A percentile compares a stretch with the other conserved stretches of the same genome.
These are phyloP conservation scores for Hypercompe scribonia DNA, from an alignment of 2,888 invertebrate genomes.

Conservation along the genomic window DNA sequence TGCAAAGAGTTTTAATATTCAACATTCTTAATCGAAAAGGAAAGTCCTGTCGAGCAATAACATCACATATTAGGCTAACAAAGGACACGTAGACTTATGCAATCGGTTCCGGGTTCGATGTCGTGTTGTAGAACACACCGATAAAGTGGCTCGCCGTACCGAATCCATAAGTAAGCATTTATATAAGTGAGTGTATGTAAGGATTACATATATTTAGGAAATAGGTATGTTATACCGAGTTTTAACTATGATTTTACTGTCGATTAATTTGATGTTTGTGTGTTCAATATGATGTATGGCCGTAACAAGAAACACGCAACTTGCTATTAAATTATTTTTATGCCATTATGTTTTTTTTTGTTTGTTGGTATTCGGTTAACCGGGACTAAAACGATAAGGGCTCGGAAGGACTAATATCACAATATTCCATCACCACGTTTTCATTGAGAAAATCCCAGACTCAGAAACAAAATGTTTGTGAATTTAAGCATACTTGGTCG, in stretches of 20 bases:
- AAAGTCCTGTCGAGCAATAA: slow-evolving; percentile 3
- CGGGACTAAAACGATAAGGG: no score
- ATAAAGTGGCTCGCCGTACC: slow-evolving; percentile 9
- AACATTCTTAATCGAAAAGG: not conserved
- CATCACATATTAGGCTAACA: slow-evolving; percentile 14
- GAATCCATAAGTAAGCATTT: slow-evolving; percentile 21
- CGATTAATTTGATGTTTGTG: not conserved
- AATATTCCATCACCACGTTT: no score
- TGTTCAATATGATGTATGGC: not conserved
- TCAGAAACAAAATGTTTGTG: no score
- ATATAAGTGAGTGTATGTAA: slow-evolving; percentile 20
- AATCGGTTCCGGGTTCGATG: slow-evolving; percentile 23
- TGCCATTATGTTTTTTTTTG: not conserved
- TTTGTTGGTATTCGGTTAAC: no score
- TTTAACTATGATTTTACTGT: slow-evolving; percentile 7
- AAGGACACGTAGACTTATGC: slow-evolving; percentile 23
- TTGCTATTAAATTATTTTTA: not conserved
- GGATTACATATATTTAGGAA: slow-evolving; percentile 21
- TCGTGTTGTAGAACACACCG: slow-evolving; percentile 16
- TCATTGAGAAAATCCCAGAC: no score
- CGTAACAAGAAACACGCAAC: not conserved
- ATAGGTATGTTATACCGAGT: slow-evolving; percentile 17
- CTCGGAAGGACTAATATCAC: no score
- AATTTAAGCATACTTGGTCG: no score
- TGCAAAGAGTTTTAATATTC: not conserved